These are phyloP conservation scores for Meghimatium bilineatum DNA, from an alignment of 2,888 invertebrate genomes.

Conservation along the genomic window DNA sequence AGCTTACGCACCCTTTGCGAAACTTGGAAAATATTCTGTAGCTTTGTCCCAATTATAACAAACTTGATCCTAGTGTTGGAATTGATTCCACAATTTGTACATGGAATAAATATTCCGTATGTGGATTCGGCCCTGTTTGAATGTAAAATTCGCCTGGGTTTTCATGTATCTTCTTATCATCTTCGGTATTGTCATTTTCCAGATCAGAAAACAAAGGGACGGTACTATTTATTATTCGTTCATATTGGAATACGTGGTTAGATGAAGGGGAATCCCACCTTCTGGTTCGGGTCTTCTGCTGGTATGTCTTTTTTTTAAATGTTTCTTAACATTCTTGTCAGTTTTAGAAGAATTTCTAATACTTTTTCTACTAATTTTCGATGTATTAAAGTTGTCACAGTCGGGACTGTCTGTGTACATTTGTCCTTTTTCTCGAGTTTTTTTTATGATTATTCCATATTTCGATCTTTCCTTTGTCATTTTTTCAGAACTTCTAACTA, in stretches of 20 bases:
- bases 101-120: constrained; percentile 59
- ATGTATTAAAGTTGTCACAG: constrained; percentile 14
- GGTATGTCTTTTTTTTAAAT: constrained; percentile 48
- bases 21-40: constrained; percentile 97
- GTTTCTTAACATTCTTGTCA: constrained; percentile 54
- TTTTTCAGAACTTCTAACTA: constrained; percentile 52
- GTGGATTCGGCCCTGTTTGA: constrained; percentile 36
- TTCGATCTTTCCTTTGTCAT: constrained; percentile 59
- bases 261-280: constrained; percentile 61
- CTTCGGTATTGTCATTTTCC: constrained; percentile 59
- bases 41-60: constrained; percentile 95
- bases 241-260: constrained; percentile 63
- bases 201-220: constrained; percentile 73
- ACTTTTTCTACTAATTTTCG: constrained; percentile 44
- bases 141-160: constrained; percentile 44
- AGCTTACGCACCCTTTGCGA: constrained; percentile 80
- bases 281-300: constrained; percentile 71
- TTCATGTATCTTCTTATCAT: constrained; percentile 44
- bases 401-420: background rate
- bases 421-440: constrained; percentile 25
- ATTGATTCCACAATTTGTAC: constrained; percentile 79
- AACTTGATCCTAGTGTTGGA: constrained; percentile 99
- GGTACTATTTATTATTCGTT: constrained; percentile 69
- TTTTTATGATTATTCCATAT: constrained; percentile 45
- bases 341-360: constrained; percentile 33